Conservation (phyloP, 2,797 vertebrate species). For the Cichlasoma orientale region DNA sequence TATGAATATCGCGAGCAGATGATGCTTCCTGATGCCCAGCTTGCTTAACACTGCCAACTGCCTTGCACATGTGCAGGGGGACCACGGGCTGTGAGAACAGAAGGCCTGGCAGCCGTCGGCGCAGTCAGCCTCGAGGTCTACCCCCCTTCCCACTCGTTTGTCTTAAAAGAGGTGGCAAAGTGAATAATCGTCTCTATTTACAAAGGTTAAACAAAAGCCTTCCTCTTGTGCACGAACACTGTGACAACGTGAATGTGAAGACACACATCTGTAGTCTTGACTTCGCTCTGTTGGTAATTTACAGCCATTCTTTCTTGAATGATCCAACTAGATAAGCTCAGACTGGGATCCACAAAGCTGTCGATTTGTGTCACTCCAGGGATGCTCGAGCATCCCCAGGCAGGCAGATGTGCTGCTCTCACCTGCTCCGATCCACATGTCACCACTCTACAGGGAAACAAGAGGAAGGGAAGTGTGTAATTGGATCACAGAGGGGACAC, state of each 20-base stretch:
- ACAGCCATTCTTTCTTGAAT: slow-evolving; percentile 37
- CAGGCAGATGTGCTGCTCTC: slow-evolving; percentile 68
- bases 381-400: slow-evolving; percentile 29
- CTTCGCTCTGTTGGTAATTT: slow-evolving; percentile 59
- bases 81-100: slow-evolving; percentile 69
- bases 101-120: slow-evolving; percentile 69
- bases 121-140: slow-evolving; percentile 41
- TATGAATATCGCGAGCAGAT: slow-evolving; percentile 70
- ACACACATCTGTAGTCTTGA: slow-evolving; percentile 71
- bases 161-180: slow-evolving; percentile 57
- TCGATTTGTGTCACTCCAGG: slow-evolving; percentile 21
- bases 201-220: slow-evolving; percentile 44
- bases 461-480: slow-evolving; percentile 55
- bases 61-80: slow-evolving; percentile 70
- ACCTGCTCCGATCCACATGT: slow-evolving; percentile 66
- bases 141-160: slow-evolving; percentile 25
- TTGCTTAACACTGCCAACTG: slow-evolving; percentile 66
- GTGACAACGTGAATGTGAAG: slow-evolving; percentile 18
- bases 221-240: slow-evolving; percentile 36
- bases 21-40: slow-evolving; percentile 73
- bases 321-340: slow-evolving; percentile 58
- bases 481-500: slow-evolving; percentile 50
- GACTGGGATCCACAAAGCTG: slow-evolving; percentile 36
- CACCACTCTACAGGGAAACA: slow-evolving; percentile 44
- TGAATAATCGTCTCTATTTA: slow-evolving; percentile 60